Evolutionary conservation across 2,113 vertebrate species (phyloP), one percentile per base, ranked within the genome.

Genomic region (Leptodactylus fuscus): DNA sequence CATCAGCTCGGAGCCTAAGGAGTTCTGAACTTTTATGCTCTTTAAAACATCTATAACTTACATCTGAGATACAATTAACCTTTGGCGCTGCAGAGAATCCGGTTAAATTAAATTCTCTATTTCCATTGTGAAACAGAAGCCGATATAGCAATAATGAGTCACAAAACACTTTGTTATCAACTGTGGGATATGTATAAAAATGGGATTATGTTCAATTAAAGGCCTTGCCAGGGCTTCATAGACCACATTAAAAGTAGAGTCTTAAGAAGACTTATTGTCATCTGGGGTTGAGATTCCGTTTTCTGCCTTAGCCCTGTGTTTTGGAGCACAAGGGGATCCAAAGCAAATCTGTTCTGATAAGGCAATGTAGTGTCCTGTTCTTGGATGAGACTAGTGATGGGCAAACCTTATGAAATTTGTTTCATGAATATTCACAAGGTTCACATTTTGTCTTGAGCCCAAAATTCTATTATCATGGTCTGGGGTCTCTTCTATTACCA

Each of bases 41-140:
- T 71, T 34, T 38, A 36, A 69, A 70, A 38, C 67, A 70, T 5
- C 44, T 71, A 73, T 73, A 73, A 44, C 4, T 24, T n/a, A 73
- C 38, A 73, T 73, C 38, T 73, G 20, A 49, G 71, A 75, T 48
- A 48, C n/a, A 75, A 49, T 75, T 48, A 48, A 75, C 71, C n/a
- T 75, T 75, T 49, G 5, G 13, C 22, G 5, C 44, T 48, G 2
- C 13, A 29, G 71, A 48, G 71, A 29, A 27, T 24, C 41, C 5
- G 12, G 13, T 24, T 27, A 16, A 48, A 48, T 75, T 6, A 75
- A 74, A 27, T 48, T 74, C 41, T 74, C 22, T 48, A 15, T 48
- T 15, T 48, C 41, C 41, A 24, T 36, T 16, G 18, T 12, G 32
- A 67, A 65, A 65, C 60, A 32, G 7, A 34, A 34, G 29, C 29